These are phyloP conservation scores for Gouania willdenowi DNA, from an alignment of 2,797 vertebrate species.

Conservation along the genomic window DNA sequence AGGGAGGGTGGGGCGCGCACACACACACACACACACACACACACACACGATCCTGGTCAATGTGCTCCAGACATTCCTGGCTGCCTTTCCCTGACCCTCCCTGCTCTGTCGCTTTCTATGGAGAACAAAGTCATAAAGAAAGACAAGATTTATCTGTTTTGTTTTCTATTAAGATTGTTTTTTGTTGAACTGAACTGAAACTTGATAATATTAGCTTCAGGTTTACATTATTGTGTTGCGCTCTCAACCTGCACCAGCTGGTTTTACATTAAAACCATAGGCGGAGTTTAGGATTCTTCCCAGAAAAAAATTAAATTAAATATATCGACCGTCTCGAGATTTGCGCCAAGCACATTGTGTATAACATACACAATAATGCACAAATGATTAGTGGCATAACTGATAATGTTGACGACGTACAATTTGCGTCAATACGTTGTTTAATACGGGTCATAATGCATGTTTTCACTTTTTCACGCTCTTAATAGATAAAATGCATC, in stretches of 20 bases:
- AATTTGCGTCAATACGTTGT: no score
- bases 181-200: slow-evolving; percentile 20
- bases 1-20: slow-evolving; percentile 58
- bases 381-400: no score
- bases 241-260: slow-evolving; percentile 38
- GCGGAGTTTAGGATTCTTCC: no score
- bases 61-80: slow-evolving; percentile 70
- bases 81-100: slow-evolving; percentile 65
- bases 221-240: slow-evolving; percentile 28
- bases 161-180: slow-evolving; percentile 42
- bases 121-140: slow-evolving; percentile 20
- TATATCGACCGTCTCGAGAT: no score
- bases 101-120: slow-evolving; percentile 40
- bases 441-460: slow-evolving; percentile 24
- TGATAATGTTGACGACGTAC: no score
- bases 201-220: no score
- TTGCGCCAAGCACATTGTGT: no score
- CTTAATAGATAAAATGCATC: no score
- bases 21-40: slow-evolving; percentile 8
- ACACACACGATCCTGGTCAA: slow-evolving; percentile 51
- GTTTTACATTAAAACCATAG: slow-evolving; percentile 30
- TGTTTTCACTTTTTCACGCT: no score
- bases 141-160: slow-evolving; percentile 16
- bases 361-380: no score
- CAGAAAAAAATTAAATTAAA: no score